Evolutionary conservation across 2,888 invertebrate genomes (phyloP), one percentile per base, ranked within the genome.

Genomic region (Helleia helle): DNA sequence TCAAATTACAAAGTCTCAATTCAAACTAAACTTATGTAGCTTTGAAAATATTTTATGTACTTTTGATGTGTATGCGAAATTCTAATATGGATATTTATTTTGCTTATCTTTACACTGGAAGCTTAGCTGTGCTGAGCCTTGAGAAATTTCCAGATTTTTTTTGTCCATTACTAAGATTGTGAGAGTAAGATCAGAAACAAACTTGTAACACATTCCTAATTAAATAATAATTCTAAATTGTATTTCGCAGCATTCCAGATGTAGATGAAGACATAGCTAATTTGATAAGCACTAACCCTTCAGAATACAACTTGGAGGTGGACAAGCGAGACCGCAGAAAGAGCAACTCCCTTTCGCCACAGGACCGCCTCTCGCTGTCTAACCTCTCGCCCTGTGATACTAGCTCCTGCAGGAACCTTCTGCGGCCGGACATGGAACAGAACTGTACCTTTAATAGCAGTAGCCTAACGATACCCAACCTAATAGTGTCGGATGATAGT

Each of bases 201-300:
- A n/a, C 1, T 1, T 17, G 12, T 4, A n/a, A 26, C 11, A 14
- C 13, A 26, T 25, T 25, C 2, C 1, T 4, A 12, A 4, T n/a
- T 17, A 8, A 11, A 9, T 12, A 9, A 17, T 24, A 37, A n/a
- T n/a, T n/a, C 9, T 9, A 4, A 30, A 15, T 13, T 36, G 3
- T 27, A 11, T 17, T 42, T 7, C 7, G 8, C 75, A 86, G 86
- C 79, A 85, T 85, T 76, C 85, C 86, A 76, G 85, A 85, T 49
- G 79, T 85, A 68, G 86, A 86, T 69, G 85, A 84, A 67, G 86
- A 86, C 59, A 79, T 86, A 69, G 84, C 65, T 50, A 84, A 84
- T 56, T 65, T 84, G 59, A 77, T 84, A 58, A 77, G 60, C 58
- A 65, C 76, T 29, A 74, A 72, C 49, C 65, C 75, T 47, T 45